Conservation (phyloP, 2,113 vertebrate species). For the Xenus cinereus region DNA sequence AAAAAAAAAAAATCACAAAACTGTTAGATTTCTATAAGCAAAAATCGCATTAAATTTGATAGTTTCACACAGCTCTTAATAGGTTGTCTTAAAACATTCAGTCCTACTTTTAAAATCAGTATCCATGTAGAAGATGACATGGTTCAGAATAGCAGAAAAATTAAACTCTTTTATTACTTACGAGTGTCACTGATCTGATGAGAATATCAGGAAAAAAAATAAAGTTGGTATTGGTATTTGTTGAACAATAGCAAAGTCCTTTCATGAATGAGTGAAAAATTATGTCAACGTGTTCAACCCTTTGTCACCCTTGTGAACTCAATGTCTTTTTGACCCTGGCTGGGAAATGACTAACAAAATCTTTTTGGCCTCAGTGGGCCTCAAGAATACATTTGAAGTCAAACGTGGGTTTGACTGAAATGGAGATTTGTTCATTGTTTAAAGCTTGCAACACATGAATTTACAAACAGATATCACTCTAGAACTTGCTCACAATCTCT, state of each 20-base stretch:
- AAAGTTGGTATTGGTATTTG: not conserved
- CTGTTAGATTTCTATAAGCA: not conserved
- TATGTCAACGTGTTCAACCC: accelerated
- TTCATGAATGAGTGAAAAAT: not conserved
- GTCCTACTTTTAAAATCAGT: not conserved
- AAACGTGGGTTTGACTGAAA: not conserved
- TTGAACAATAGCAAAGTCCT: not conserved
- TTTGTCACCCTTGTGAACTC: not conserved
- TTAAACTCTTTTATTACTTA: not conserved
- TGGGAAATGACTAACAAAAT: not conserved
- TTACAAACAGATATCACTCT: not conserved
- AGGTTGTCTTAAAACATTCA: not conserved
- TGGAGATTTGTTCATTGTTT: not conserved
- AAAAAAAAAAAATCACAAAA: not conserved
- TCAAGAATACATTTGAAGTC: not conserved
- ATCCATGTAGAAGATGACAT: not conserved
- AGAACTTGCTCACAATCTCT: not conserved
- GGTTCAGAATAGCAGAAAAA: not conserved
- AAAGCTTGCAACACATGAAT: not conserved
- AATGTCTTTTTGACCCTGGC: not conserved
- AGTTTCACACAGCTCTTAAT: not conserved
- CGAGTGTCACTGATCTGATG: not conserved
- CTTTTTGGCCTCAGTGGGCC: not conserved
- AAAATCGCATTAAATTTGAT: not conserved
- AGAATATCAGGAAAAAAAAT: not conserved